phyloP scores from a whole-genome alignment of 2,888 invertebrate genomes.

The Trissolcus japonicus region DNA sequence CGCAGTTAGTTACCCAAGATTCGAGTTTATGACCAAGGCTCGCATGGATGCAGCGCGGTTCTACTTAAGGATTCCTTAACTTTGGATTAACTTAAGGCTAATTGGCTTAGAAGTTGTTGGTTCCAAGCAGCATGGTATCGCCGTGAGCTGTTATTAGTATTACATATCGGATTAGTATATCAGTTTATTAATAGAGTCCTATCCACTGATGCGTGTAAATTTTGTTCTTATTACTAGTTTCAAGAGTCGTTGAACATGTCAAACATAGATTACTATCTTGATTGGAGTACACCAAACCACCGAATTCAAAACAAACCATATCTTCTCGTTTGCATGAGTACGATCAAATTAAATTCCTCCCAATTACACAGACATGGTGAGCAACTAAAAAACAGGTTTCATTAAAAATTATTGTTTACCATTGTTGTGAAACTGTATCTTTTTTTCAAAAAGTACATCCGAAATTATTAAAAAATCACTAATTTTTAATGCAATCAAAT shows the following conservation, averaged over 20 bases:
- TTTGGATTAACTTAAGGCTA: constrained; percentile 75
- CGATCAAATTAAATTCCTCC: not conserved
- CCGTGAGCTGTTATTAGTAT: constrained; percentile 73
- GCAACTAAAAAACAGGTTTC: too few relatives aligned
- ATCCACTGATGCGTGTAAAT: constrained; percentile 54
- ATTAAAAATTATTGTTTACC: too few relatives aligned
- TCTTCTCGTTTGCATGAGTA: not conserved
- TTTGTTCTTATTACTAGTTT: constrained; percentile 50
- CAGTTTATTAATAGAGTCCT: constrained; percentile 55
- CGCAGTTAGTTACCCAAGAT: constrained; percentile 9
- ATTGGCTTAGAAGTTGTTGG: constrained; percentile 74
- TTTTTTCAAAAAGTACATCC: too few relatives aligned
- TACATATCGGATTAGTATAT: constrained; percentile 70
- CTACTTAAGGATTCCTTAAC: constrained; percentile 74
- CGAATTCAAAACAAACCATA: constrained; percentile 20
- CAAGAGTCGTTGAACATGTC: constrained; percentile 53
- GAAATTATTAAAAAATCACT: too few relatives aligned
- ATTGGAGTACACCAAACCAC: constrained; percentile 28
- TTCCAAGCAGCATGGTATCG: constrained; percentile 65
- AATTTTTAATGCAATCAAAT: not conserved
- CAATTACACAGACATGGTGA: too few relatives aligned
- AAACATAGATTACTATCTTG: constrained; percentile 43
- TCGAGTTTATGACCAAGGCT: constrained; percentile 50
- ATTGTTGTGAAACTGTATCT: too few relatives aligned
- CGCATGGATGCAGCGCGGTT: constrained; percentile 63